Evolutionary conservation across 1,140 invertebrate species (phyloP).

Genomic region (Drosophila busckii): DNA sequence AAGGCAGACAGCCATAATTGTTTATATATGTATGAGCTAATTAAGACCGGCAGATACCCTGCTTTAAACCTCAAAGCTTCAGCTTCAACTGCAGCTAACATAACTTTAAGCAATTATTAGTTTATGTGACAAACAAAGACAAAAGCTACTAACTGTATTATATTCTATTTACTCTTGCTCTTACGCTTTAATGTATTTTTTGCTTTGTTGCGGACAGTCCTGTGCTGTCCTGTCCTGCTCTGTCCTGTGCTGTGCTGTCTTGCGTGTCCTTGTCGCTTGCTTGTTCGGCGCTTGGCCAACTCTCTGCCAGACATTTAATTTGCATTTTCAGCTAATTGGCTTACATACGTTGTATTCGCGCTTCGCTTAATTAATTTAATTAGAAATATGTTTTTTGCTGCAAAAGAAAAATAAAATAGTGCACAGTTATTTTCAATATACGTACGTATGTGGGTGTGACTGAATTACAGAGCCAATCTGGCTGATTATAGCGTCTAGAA

Average conservation of each 20-base stretch:
- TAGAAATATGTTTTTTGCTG: conserved; percentile 67
- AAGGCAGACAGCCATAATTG: conserved; percentile 3
- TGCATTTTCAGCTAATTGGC: conserved; percentile 74
- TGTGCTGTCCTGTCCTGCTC: conserved; percentile 6
- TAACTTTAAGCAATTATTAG: conserved; percentile 72
- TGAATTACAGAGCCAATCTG: no score
- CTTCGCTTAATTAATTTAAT: conserved; percentile 74
- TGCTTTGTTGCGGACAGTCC: no score
- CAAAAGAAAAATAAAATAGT: conserved; percentile 50
- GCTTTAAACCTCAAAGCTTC: no score
- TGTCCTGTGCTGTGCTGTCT: neutral
- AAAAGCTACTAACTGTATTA: no score
- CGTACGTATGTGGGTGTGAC: neutral
- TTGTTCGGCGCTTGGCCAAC: conserved; percentile 15
- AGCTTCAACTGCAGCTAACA: conserved; percentile 63
- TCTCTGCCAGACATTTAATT: conserved; percentile 65
- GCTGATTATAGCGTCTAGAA: no score
- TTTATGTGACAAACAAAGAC: no score
- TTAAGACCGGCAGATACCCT: conserved; percentile 1
- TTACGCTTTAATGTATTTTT: no score
- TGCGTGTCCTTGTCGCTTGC: neutral
- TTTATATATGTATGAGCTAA: no score
- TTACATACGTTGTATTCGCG: conserved; percentile 57
- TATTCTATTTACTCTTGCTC: no score
- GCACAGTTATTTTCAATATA: conserved; percentile 28